phyloP scores from a whole-genome alignment of 2,888 invertebrate species.

The Ecdyonurus torrentis region DNA sequence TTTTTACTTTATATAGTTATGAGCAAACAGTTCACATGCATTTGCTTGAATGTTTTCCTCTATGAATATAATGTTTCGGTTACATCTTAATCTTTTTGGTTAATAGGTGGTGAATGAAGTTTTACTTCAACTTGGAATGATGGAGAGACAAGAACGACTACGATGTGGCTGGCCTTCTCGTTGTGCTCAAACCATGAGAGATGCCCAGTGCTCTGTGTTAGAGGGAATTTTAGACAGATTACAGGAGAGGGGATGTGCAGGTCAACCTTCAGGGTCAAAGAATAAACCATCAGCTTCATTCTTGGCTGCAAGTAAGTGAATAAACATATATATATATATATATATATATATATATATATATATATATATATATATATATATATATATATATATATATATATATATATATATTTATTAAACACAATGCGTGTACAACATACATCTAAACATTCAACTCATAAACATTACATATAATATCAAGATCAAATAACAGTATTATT shows the following conservation, averaged over 20 bases:
- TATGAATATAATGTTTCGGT: neutral
- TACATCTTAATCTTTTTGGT: conserved; percentile 11
- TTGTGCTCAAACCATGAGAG: conserved; percentile 28
- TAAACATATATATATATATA: no score
- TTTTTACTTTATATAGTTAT: no score
- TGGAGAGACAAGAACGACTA: conserved; percentile 26
- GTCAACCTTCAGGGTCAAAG: conserved; percentile 8
- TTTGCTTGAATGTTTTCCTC: no score
- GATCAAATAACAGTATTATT: no score
- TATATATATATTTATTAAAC: no score
- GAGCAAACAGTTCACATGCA: no score
- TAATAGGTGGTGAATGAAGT: conserved; percentile 35
- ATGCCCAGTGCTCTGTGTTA: conserved; percentile 35
- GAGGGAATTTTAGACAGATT: conserved; percentile 36
- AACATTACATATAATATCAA: no score
- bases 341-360: no score
- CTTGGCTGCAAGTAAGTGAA: conserved; percentile 6
- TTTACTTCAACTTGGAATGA: conserved; percentile 37
- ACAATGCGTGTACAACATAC: no score
- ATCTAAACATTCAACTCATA: no score
- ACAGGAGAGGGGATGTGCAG: conserved; percentile 14
- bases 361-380: no score
- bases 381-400: no score
- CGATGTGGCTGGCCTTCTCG: conserved; percentile 22
- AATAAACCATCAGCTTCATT: conserved; percentile 8